These are phyloP conservation scores for Etheostoma spectabile DNA, from an alignment of 2,113 vertebrate species.

Conservation along the genomic window DNA sequence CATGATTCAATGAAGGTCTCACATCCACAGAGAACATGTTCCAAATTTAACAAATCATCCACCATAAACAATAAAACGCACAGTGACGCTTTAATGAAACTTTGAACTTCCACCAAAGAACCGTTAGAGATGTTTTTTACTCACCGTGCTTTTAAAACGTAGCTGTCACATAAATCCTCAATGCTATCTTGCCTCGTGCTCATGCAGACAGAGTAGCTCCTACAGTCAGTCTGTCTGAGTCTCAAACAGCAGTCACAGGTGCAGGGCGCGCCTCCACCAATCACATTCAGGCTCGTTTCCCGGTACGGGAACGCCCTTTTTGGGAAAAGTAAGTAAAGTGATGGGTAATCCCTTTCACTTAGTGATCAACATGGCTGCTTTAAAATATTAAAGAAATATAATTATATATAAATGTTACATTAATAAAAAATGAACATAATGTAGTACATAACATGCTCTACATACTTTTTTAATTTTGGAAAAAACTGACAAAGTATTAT, in stretches of 20 bases:
- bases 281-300: slow-evolving; percentile 43
- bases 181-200: neutral
- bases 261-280: slow-evolving; percentile 51
- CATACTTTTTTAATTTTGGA: neutral
- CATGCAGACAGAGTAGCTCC: neutral
- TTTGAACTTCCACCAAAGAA: neutral
- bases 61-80: neutral
- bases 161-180: neutral
- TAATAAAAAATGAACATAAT: too few species aligned
- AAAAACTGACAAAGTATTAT: neutral
- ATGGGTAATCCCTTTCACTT: neutral
- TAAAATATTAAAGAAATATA: neutral
- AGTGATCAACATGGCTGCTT: neutral
- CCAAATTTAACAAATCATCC: neutral
- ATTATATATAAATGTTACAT: neutral
- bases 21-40: neutral
- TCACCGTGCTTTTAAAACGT: slow-evolving; percentile 36
- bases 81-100: neutral
- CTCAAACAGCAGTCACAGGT: slow-evolving; percentile 44
- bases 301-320: slow-evolving; percentile 13
- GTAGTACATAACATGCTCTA: neutral
- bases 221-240: neutral
- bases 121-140: neutral
- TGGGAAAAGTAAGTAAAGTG: too few species aligned
- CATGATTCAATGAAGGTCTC: neutral